Conservation (phyloP, 2,888 invertebrate species). For the Tinea pellionella region DNA sequence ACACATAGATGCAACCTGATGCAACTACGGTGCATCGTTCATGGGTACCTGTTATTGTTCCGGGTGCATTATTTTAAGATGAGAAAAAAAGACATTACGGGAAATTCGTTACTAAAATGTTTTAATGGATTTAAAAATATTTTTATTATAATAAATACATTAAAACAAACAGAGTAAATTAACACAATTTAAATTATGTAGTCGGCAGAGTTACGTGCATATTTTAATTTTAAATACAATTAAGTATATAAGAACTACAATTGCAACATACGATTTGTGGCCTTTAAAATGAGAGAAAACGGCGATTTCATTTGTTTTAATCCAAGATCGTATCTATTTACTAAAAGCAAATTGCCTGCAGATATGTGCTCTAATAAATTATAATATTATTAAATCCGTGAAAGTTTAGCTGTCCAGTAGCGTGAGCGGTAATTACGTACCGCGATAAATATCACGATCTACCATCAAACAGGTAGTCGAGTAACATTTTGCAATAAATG, state of each 20-base stretch:
- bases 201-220: neutral
- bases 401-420: constrained; percentile 8
- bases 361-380: neutral
- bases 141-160: too few species aligned
- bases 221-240: neutral
- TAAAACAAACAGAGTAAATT: too few species aligned
- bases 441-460: constrained; percentile 7
- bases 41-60: neutral
- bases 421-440: constrained; percentile 9
- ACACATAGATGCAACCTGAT: constrained; percentile 4
- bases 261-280: constrained; percentile 6
- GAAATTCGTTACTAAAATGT: neutral
- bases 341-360: neutral
- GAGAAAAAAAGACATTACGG: neutral
- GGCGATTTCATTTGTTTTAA: neutral
- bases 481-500: neutral
- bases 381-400: neutral
- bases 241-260: neutral
- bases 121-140: too few species aligned
- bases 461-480: neutral
- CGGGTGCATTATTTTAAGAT: neutral
- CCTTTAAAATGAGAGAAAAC: constrained; percentile 4
- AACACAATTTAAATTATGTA: neutral
- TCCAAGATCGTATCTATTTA: neutral
- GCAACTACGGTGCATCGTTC: neutral